A percentile compares a stretch with the other conserved stretches of the same genome.
Evolutionary conservation across 2,797 vertebrate genomes (phyloP).

Genomic region (Acipenser ruthenus): DNA sequence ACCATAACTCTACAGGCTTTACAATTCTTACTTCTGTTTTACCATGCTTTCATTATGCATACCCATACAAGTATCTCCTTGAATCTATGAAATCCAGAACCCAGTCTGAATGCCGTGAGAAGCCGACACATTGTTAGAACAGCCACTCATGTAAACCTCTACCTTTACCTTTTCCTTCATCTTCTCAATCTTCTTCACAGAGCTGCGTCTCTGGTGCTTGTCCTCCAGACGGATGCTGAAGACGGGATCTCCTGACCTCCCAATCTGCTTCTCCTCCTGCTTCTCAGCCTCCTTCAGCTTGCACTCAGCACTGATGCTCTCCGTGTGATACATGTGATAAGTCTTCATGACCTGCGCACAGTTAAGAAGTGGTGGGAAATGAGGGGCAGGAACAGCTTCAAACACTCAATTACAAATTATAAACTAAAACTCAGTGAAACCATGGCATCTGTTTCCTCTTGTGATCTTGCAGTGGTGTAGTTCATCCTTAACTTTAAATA

Average conservation of each 20-base stretch:
- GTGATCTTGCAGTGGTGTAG: no score
- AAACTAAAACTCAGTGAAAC: no score
- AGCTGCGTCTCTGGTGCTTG: constrained; percentile 83
- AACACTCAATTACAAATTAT: background rate
- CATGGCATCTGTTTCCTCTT: no score
- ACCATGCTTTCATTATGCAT: no score
- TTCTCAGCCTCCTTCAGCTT: constrained; percentile 97
- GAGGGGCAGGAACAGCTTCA: background rate
- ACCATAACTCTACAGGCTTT: no score
- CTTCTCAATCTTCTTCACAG: constrained; percentile 96
- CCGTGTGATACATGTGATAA: constrained; percentile 97
- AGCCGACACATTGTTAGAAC: no score
- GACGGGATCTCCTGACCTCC: constrained; percentile 77
- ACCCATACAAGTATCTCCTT: no score
- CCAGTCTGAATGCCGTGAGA: no score
- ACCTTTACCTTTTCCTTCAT: constrained; percentile 91
- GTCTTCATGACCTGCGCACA: constrained; percentile 92
- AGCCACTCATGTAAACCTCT: no score
- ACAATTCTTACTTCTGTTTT: no score
- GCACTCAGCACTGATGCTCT: constrained; percentile 92
- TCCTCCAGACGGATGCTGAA: constrained; percentile 90
- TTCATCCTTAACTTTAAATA: no score
- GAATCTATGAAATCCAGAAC: no score
- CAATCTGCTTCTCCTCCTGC: constrained; percentile 92
- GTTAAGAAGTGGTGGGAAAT: background rate